Percentiles rank a stretch among this genome's conserved stretches.
phyloP scores from a whole-genome alignment of 2,113 vertebrate species.

The Halichoeres trimaculatus region DNA sequence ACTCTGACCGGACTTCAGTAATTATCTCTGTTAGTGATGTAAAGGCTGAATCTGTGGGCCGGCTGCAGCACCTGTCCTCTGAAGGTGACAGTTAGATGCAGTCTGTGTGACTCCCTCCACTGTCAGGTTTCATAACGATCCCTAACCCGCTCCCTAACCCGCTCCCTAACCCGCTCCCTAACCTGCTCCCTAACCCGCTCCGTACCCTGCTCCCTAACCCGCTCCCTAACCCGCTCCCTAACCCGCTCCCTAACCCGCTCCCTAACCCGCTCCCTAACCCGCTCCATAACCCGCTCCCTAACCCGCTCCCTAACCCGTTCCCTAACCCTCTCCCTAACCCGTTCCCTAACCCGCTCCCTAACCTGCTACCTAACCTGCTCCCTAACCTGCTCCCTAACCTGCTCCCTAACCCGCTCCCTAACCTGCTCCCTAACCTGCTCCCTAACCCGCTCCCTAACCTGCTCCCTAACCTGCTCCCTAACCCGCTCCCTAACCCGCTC shows the following conservation, averaged over 20 bases:
- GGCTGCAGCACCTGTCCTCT: neutral
- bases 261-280: neutral
- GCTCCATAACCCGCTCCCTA: no score
- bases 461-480: no score
- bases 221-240: neutral
- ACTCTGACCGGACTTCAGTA: no score
- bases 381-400: neutral
- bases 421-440: no score
- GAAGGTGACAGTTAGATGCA: neutral
- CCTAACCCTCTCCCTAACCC: neutral
- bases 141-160: neutral
- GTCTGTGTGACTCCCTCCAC: neutral
- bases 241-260: neutral
- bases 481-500: neutral
- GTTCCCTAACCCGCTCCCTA: no score
- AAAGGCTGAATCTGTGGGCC: no score
- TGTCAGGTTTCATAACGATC: neutral
- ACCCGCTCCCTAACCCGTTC: neutral
- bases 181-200: no score
- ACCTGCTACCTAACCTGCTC: no score
- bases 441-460: neutral
- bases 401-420: neutral
- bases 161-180: neutral
- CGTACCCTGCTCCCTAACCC: neutral
- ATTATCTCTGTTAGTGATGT: no score